Percentiles rank a stretch among this genome's conserved stretches.
phyloP scores from a whole-genome alignment of 2,113 vertebrate species.

The Lathamus discolor region DNA sequence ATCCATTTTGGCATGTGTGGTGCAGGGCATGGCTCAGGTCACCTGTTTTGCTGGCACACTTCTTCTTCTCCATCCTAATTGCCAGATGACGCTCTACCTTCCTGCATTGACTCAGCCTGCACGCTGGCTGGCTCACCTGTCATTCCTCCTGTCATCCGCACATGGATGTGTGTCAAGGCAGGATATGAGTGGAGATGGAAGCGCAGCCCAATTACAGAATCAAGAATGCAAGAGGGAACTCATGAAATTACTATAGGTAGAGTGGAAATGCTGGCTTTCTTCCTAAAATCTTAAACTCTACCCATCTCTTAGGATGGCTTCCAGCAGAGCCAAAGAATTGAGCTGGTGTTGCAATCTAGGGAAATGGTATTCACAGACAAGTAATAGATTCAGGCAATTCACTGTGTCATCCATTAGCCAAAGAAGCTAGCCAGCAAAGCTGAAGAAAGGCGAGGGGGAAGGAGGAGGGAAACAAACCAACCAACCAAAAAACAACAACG shows the following conservation, averaged over 20 bases:
- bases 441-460: not conserved
- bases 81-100: not conserved
- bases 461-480: not conserved
- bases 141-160: not conserved
- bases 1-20: not conserved
- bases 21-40: not conserved
- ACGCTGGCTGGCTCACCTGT: not conserved
- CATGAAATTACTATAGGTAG: not conserved
- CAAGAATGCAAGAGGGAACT: not conserved
- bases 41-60: constrained; percentile 20
- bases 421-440: not conserved
- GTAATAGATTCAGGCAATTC: not conserved
- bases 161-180: not conserved
- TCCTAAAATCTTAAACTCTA: not conserved
- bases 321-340: not conserved
- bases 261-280: not conserved
- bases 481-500: not conserved
- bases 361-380: not conserved
- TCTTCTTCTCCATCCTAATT: not conserved
- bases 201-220: not conserved
- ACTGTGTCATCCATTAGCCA: not conserved
- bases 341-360: not conserved
- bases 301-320: not conserved
- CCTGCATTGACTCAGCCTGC: constrained; percentile 15
- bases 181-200: constrained; percentile 29